phyloP scores from a whole-genome alignment of 2,113 vertebrate species.

The Engystomops pustulosus region DNA sequence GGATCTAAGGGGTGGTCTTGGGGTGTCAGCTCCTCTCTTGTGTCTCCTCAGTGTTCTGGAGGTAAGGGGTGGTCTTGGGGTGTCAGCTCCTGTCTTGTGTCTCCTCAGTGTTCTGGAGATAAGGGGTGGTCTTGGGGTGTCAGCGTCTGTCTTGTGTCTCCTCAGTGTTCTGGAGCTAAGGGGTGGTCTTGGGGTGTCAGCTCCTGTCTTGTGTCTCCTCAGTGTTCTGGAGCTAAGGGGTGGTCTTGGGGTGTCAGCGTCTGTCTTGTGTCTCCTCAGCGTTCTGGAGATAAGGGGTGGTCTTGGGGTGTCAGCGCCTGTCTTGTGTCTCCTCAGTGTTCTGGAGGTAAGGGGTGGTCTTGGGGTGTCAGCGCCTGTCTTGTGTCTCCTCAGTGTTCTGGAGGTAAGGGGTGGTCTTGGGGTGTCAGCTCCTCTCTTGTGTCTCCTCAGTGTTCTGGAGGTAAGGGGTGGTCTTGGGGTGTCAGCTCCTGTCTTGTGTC shows the following conservation, averaged over 20 bases:
- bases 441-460: conserved; percentile 76
- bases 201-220: conserved; percentile 61
- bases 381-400: conserved; percentile 74
- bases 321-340: conserved; percentile 70
- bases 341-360: conserved; percentile 82
- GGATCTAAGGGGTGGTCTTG: conserved; percentile 79
- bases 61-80: conserved; percentile 78
- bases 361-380: neutral
- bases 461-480: conserved; percentile 75
- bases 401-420: conserved; percentile 78
- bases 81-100: neutral
- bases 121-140: conserved; percentile 72
- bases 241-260: neutral
- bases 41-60: conserved; percentile 74
- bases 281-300: conserved; percentile 84
- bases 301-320: neutral
- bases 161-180: conserved; percentile 83
- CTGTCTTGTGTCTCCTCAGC: conserved; percentile 66
- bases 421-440: neutral
- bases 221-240: conserved; percentile 84
- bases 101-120: conserved; percentile 78
- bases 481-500: neutral
- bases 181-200: conserved; percentile 61
- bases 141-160: conserved; percentile 8
- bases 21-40: neutral